Conservation (phyloP, 1,140 invertebrate genomes). For the Pantala flavescens region DNA sequence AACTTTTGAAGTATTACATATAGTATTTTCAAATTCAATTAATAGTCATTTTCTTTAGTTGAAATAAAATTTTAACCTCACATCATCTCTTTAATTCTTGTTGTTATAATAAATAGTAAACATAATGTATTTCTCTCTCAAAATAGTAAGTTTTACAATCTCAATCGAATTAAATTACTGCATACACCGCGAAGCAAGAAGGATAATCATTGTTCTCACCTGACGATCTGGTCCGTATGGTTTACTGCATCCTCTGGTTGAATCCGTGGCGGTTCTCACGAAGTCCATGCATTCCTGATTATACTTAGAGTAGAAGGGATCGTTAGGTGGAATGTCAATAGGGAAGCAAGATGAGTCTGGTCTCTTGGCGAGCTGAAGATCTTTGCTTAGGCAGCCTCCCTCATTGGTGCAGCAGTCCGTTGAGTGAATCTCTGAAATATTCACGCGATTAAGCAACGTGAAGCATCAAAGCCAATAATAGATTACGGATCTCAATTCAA, state of each 20-base stretch:
- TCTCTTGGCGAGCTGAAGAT: slow-evolving; percentile 14
- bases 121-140: no score
- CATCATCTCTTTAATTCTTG: no score
- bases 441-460: neutral
- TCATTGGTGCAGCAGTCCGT: slow-evolving; percentile 58
- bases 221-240: slow-evolving; percentile 56
- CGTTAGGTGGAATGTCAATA: slow-evolving; percentile 69
- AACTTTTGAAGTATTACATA: no score
- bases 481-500: no score
- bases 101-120: no score
- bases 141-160: no score
- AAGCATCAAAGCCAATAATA: no score
- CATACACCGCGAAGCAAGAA: no score
- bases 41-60: no score
- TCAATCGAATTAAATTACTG: no score
- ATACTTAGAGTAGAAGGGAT: slow-evolving; percentile 60
- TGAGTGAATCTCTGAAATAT: slow-evolving; percentile 46
- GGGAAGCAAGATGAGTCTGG: slow-evolving; percentile 60
- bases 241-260: slow-evolving; percentile 51
- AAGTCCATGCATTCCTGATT: slow-evolving; percentile 74
- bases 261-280: slow-evolving; percentile 63
- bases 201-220: slow-evolving; percentile 33
- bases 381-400: slow-evolving; percentile 42
- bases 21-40: no score
- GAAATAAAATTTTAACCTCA: no score